A percentile compares a stretch with the other conserved stretches of the same genome.
Conservation (phyloP, 1,140 invertebrate species). For the Listronotus bonariensis region DNA sequence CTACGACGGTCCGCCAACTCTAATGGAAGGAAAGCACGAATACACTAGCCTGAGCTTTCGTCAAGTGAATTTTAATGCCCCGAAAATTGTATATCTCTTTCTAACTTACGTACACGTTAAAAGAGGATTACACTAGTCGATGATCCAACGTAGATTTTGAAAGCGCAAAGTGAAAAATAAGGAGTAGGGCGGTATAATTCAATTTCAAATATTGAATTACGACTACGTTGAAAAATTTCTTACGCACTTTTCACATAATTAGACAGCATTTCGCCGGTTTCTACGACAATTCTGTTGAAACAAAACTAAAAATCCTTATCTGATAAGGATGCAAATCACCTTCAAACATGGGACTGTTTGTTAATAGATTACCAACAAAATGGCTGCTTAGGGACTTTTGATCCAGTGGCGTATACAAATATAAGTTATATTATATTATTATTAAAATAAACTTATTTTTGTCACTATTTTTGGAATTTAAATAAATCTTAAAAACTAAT, state of each 20-base stretch:
- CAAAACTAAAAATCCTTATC: constrained; percentile 19
- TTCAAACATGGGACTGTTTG: constrained; percentile 24
- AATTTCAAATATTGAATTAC: constrained; percentile 26
- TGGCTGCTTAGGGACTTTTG: constrained; percentile 15
- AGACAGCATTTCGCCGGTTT: background rate
- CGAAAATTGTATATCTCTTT: background rate
- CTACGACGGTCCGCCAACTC: constrained; percentile 1
- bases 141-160: background rate
- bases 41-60: constrained; percentile 2
- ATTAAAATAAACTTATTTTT: background rate
- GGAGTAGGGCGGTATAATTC: constrained; percentile 26
- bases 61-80: background rate
- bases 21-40: constrained; percentile 12
- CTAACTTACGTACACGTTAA: background rate
- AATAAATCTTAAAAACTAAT: too few species aligned
- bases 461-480: too few species aligned
- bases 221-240: background rate
- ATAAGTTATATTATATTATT: background rate
- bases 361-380: constrained; percentile 24
- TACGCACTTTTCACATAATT: background rate
- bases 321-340: constrained; percentile 9
- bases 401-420: background rate
- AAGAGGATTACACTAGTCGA: background rate
- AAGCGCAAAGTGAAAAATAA: constrained; percentile 3
- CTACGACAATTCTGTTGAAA: constrained; percentile 1